These are phyloP conservation scores for Amphimallon solstitiale DNA, from an alignment of 2,888 invertebrate species.

Conservation along the genomic window DNA sequence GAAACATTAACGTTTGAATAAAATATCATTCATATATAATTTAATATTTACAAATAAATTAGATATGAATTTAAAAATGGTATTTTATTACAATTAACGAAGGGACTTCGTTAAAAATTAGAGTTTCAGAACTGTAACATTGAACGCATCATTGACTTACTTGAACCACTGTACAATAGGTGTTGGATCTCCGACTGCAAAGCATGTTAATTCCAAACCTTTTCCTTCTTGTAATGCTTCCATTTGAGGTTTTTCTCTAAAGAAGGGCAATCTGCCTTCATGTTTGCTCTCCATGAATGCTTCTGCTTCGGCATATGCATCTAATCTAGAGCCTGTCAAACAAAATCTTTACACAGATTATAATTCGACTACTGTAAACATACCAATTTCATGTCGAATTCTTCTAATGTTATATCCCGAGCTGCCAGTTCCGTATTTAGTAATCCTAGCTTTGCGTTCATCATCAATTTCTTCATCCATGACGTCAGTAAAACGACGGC, in stretches of 20 bases:
- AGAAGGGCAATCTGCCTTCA: conserved; percentile 85
- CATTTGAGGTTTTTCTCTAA: conserved; percentile 90
- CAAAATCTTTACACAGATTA: conserved; percentile 3
- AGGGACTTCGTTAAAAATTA: too few relatives aligned
- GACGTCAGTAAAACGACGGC: conserved; percentile 90
- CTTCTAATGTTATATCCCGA: conserved; percentile 74
- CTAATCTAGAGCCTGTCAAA: conserved; percentile 71
- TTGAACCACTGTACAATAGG: conserved; percentile 92
- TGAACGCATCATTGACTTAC: conserved; percentile 55
- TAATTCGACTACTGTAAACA: not conserved
- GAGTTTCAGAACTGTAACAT: not conserved
- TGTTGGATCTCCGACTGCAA: conserved; percentile 87
- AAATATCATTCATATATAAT: too few relatives aligned
- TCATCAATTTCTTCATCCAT: conserved; percentile 97
- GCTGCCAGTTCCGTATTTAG: conserved; percentile 77
- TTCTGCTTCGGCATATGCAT: conserved; percentile 88
- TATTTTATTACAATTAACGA: too few relatives aligned
- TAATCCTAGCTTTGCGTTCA: conserved; percentile 84
- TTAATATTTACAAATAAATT: too few relatives aligned
- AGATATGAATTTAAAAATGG: too few relatives aligned
- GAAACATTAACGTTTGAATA: too few relatives aligned
- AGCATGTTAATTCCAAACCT: conserved; percentile 80
- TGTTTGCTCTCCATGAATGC: conserved; percentile 83
- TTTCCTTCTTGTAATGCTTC: conserved; percentile 84
- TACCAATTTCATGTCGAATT: conserved; percentile 83